Base-by-base conservation (phyloP, 2,113 vertebrate genomes). In the Butastur rufipennis region DNA sequence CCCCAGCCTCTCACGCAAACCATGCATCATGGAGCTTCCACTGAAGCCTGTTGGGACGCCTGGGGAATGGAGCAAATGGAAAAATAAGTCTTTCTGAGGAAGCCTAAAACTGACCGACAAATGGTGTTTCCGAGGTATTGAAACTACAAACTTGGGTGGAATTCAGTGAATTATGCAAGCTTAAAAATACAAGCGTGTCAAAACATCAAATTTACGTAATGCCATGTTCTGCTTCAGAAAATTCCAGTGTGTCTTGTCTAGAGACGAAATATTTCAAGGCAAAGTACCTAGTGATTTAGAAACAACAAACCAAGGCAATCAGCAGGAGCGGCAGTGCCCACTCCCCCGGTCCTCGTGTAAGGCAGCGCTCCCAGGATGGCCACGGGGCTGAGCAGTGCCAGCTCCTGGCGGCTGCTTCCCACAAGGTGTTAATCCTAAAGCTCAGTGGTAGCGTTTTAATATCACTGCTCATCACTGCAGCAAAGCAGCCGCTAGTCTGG, bases 331-430 rank as follows among this genome's bases (percentile, higher is more conserved):
- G 62, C 73, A 71, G 50, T 19, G 16, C 31, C 43, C 2, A 0
- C 31, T 80, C 40, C 55, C 1, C 2, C 6, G 5, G 43, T 27
- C 32, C n/a, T 18, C 1, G 4, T 3, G 18, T 2, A 2, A 2
- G n/a, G 67, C n/a, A 52, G 78, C 0, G 6, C 43, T 77, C 55
- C 34, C 1, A 3, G 1, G 6, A 40, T 25, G 50, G 86, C 40
- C 0, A 0, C 32, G 7, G 55, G 34, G 14, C 25, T 4, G 0
- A 20, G 40, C 0, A 0, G 6, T 11, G 42, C 3, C 16, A 36
- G 61, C 32, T 79, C 58, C 85, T 74, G 5, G 0, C 9, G 9
- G 61, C 19, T 65, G 32, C 68, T 81, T 61, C 82, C 53, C 48
- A 22, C 29, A 20, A 16, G 45, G 36, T 27, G 42, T 43, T 71